phyloP scores from a whole-genome alignment of 2,888 invertebrate species.

The Ennomos fuscantarius region DNA sequence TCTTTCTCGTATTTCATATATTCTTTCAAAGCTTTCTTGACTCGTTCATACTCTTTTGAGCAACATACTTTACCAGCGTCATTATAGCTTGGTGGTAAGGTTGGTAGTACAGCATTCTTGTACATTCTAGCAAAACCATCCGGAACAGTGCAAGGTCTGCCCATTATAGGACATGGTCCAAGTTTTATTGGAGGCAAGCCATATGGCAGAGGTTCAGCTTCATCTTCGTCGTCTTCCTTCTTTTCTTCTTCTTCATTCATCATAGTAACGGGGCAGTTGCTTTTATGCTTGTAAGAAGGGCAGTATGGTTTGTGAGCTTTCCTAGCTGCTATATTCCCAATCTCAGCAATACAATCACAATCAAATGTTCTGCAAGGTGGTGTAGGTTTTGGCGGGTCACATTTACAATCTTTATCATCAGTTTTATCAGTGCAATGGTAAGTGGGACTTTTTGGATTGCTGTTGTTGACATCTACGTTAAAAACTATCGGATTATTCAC shows the following conservation, averaged over 20 bases:
- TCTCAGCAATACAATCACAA: conserved; percentile 69
- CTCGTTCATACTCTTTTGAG: conserved; percentile 76
- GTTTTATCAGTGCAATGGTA: conserved; percentile 59
- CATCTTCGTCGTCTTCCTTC: conserved; percentile 70
- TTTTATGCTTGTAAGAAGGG: conserved; percentile 72
- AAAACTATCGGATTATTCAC: conserved; percentile 45
- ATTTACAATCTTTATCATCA: conserved; percentile 72
- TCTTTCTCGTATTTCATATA: conserved; percentile 72
- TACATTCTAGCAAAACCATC: conserved; percentile 80
- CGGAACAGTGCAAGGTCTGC: conserved; percentile 73
- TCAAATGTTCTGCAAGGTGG: conserved; percentile 75
- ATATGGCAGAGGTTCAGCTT: conserved; percentile 69
- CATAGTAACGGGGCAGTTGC: conserved; percentile 67
- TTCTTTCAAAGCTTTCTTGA: conserved; percentile 73
- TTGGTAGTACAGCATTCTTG: conserved; percentile 62
- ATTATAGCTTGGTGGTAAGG: conserved; percentile 68
- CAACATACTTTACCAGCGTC: conserved; percentile 79
- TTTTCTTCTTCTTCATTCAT: conserved; percentile 62
- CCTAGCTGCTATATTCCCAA: conserved; percentile 56
- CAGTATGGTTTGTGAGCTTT: conserved; percentile 73
- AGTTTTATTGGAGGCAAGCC: conserved; percentile 75
- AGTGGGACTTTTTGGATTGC: conserved; percentile 44
- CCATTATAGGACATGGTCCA: conserved; percentile 78
- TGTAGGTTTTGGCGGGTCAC: conserved; percentile 66
- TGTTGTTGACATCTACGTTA: conserved; percentile 43